Evolutionary conservation across 2,113 vertebrate species (phyloP).

Genomic region (Ciconia maguari): DNA sequence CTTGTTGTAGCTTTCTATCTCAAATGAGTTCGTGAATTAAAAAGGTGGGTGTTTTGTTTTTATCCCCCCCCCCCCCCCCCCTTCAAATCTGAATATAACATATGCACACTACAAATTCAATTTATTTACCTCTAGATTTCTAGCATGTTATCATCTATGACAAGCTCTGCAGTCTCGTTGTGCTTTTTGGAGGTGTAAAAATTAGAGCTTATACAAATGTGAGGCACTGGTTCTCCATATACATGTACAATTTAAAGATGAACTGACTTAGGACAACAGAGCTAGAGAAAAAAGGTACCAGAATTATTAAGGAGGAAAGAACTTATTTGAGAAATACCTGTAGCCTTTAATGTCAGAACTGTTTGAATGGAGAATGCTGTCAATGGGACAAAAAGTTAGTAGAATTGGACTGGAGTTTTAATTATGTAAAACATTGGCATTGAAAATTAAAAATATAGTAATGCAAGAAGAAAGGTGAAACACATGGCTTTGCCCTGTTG

Average conservation of each 20-base stretch:
- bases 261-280: background rate
- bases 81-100: background rate
- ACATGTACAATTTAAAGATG: background rate
- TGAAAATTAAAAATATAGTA: background rate
- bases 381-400: background rate
- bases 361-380: background rate
- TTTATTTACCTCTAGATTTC: background rate
- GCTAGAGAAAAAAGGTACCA: background rate
- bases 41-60: background rate
- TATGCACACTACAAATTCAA: rapidly evolving
- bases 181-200: background rate
- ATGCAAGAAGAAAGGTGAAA: background rate
- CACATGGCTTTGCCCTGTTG: background rate
- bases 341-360: background rate
- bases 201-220: background rate
- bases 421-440: background rate
- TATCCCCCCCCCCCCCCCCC: background rate
- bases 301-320: background rate
- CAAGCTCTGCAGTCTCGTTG: background rate
- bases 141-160: background rate
- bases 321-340: background rate
- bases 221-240: background rate
- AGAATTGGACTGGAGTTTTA: background rate
- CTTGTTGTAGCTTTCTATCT: background rate
- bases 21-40: background rate